phyloP scores from a whole-genome alignment of 2,888 invertebrate genomes.

The Caenorhabditis panamensis region DNA sequence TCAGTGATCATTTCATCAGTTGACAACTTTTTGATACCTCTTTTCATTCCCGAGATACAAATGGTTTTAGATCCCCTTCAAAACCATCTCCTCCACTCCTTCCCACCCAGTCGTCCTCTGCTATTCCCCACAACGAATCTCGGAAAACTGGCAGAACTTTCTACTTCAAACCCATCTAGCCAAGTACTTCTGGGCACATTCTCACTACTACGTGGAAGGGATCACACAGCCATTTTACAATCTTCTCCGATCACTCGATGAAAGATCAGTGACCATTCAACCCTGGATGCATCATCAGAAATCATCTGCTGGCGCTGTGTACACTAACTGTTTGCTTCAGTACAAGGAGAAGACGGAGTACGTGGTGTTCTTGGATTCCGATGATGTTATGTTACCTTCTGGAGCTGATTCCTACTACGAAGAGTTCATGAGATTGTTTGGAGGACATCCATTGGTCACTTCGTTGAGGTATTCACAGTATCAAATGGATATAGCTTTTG shows the following conservation, averaged over 20 bases:
- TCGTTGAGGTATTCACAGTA: not conserved
- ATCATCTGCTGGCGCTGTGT: not conserved
- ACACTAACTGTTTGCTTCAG: slow-evolving; percentile 36
- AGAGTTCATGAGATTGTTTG: slow-evolving; percentile 10
- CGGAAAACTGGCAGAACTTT: slow-evolving; percentile 40
- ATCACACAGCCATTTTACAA: slow-evolving; percentile 22
- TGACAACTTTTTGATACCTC: no score
- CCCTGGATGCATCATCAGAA: slow-evolving; percentile 26
- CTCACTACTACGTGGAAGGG: slow-evolving; percentile 28
- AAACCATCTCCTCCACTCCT: not conserved
- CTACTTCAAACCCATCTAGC: slow-evolving; percentile 21
- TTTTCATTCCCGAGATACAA: not conserved
- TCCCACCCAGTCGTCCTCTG: slow-evolving; percentile 30
- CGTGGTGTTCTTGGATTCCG: slow-evolving; percentile 29
- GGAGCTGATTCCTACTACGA: slow-evolving; percentile 12
- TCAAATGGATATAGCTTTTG: no score
- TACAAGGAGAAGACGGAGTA: slow-evolving; percentile 33
- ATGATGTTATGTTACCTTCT: slow-evolving; percentile 33
- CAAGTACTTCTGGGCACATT: slow-evolving; percentile 20
- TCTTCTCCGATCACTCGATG: slow-evolving; percentile 12
- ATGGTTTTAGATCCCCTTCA: slow-evolving; percentile 23
- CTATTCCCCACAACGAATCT: slow-evolving; percentile 21
- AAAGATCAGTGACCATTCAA: slow-evolving; percentile 5
- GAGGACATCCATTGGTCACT: not conserved
- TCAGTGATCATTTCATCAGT: no score